Evolutionary conservation across 2,113 vertebrate genomes (phyloP), one percentile per base, ranked within the genome.

Genomic region (Odobenus rosmarus): DNA sequence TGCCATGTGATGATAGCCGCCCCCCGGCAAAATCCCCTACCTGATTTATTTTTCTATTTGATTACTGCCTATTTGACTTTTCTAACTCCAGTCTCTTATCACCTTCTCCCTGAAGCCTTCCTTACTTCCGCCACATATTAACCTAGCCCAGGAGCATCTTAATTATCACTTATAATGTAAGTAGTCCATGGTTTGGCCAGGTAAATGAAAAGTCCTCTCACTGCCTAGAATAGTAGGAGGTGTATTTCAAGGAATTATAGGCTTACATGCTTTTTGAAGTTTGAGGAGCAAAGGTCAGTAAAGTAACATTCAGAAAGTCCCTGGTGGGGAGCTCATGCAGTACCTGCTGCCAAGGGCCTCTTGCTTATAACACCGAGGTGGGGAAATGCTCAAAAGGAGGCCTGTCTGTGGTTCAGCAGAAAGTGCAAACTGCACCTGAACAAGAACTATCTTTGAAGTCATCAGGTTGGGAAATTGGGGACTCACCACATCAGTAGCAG

Each of bases 11-110:
- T 12, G 28, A 61, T 59, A 33, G 39, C 16, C 23, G 31, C 23
- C 11, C 3, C 28, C 13, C 28, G 11, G 11, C 4, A 62, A 12
- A 4, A 24, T 23, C 4, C 9, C 16, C 4, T 0, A 49, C 2
- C 11, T 21, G 26, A 57, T 36, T 79, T 46, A 55, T 80, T 79
- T 82, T 89, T 85, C 42, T 18, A 59, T 42, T 51, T 77, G 21
- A 53, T 93, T 85, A 71, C 46, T 90, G 39, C 13, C 28, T n/a
- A 23, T 42, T 86, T 80, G 42, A 72, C 16, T 80, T 62, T 61
- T 19, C 28, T 86, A 62, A 86, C 28, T 90, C 72, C 53, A 80
- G 62, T 46, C 61, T 72, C 28, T 16, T 53, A 51, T 16, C 5
- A 8, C 36, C 46, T 90, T 62, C 33, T 93, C 71, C 72, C 21